phyloP scores from a whole-genome alignment of 2,797 vertebrate genomes.

The Tauraco hartlaubi region DNA sequence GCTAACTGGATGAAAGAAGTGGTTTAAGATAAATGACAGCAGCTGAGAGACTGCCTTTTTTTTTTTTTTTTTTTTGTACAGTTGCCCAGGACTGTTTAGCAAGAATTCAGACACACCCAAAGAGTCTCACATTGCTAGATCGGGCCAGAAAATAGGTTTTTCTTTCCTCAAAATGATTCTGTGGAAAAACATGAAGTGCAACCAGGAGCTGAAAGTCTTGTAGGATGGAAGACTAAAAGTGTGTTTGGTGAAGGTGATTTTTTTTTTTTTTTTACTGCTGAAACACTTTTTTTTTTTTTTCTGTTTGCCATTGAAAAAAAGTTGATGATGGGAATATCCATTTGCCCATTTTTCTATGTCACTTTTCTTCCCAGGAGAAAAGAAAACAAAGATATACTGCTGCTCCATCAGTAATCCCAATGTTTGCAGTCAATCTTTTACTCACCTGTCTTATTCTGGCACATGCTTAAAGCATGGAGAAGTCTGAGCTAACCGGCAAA shows the following conservation, averaged over 20 bases:
- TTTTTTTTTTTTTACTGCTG: not conserved
- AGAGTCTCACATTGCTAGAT: not conserved
- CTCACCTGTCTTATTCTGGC: not conserved
- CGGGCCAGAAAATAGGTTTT: not conserved
- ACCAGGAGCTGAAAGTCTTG: not conserved
- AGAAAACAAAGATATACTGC: not conserved
- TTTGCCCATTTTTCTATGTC: not conserved
- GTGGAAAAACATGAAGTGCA: not conserved
- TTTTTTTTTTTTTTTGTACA: not conserved
- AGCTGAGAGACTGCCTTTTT: not conserved
- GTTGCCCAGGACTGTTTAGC: slow-evolving; percentile 19
- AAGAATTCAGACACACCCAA: slow-evolving; percentile 50
- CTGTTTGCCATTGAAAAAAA: not conserved
- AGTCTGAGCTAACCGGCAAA: not conserved
- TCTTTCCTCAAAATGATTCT: not conserved
- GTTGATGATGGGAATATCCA: not conserved
- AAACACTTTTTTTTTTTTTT: not conserved
- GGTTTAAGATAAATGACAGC: slow-evolving; percentile 38
- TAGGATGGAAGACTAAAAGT: not conserved
- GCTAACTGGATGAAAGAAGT: slow-evolving; percentile 51
- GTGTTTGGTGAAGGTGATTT: not conserved
- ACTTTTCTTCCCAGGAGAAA: not conserved
- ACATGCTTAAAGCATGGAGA: rapidly evolving
- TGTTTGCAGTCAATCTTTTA: not conserved
- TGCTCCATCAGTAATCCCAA: not conserved